Evolutionary conservation across 2,797 vertebrate genomes (phyloP).

Genomic region (Discoglossus pictus): DNA sequence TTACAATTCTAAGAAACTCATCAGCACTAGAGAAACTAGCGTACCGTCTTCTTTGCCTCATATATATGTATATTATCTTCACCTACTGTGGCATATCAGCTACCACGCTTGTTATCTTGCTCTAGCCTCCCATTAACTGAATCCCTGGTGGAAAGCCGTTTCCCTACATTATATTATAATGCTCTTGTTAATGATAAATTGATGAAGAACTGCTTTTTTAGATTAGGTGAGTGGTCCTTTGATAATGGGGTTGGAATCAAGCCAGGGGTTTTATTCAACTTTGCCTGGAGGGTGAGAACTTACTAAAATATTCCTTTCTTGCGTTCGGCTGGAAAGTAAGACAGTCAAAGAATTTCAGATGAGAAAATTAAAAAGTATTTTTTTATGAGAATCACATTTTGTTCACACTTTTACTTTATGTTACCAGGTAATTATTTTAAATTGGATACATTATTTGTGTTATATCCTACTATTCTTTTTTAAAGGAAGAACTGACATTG

Average conservation of each 20-base stretch:
- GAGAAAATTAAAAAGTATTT: slow-evolving; percentile 52
- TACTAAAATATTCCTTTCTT: slow-evolving; percentile 72
- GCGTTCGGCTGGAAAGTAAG: slow-evolving; percentile 62
- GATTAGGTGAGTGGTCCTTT: slow-evolving; percentile 85
- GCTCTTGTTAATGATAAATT: slow-evolving; percentile 92
- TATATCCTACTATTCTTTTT: slow-evolving; percentile 24
- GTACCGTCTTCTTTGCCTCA: slow-evolving; percentile 53
- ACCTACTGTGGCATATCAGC: slow-evolving; percentile 64
- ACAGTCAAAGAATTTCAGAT: slow-evolving; percentile 62
- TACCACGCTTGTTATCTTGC: slow-evolving; percentile 68
- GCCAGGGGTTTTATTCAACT: slow-evolving; percentile 76
- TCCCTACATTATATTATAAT: slow-evolving; percentile 81
- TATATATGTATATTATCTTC: slow-evolving; percentile 63
- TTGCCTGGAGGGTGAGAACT: slow-evolving; percentile 80
- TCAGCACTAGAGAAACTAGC: slow-evolving; percentile 53
- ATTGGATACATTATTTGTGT: slow-evolving; percentile 24
- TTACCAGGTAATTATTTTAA: slow-evolving; percentile 33
- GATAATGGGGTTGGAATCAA: slow-evolving; percentile 87
- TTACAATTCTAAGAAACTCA: slow-evolving; percentile 51
- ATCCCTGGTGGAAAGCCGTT: slow-evolving; percentile 77
- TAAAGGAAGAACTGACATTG: slow-evolving; percentile 17
- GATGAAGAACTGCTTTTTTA: slow-evolving; percentile 87
- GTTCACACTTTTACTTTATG: slow-evolving; percentile 31
- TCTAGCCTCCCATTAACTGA: slow-evolving; percentile 75
- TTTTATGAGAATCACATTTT: slow-evolving; percentile 54